These are phyloP conservation scores for Metopolophium dirhodum DNA, from an alignment of 1,140 invertebrate genomes.

Conservation along the genomic window DNA sequence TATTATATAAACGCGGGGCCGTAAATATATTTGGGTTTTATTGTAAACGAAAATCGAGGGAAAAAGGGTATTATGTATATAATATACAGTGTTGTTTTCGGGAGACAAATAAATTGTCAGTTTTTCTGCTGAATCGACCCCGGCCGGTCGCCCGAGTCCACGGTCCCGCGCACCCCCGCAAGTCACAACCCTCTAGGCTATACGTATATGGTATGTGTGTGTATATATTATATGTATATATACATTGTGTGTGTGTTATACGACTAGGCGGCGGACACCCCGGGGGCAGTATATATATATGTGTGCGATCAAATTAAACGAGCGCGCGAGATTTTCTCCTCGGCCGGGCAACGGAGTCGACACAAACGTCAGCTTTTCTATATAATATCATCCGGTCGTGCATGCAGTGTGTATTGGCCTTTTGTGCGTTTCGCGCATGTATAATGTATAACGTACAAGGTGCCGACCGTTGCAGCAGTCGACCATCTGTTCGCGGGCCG, in stretches of 20 bases:
- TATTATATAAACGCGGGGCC: not conserved
- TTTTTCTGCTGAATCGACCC: slow-evolving; percentile 26
- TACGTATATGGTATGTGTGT: not conserved
- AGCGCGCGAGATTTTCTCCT: slow-evolving; percentile 1
- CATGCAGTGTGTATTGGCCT: not conserved
- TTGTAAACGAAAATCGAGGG: slow-evolving; percentile 16
- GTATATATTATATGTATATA: not conserved
- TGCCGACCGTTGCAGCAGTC: slow-evolving; percentile 16
- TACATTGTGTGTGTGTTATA: not conserved
- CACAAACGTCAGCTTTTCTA: slow-evolving; percentile 40
- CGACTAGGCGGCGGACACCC: not conserved
- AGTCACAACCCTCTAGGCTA: not conserved
- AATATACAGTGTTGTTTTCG: not conserved
- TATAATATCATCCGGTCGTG: not conserved
- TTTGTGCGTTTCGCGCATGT: slow-evolving; percentile 8
- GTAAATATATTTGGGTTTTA: slow-evolving; percentile 14
- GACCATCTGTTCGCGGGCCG: slow-evolving; percentile 26
- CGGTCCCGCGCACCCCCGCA: not conserved
- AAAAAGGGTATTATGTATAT: not conserved
- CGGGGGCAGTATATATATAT: not conserved
- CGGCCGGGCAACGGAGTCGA: not conserved
- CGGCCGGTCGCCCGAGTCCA: not conserved
- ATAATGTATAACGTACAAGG: not conserved
- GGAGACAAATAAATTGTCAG: slow-evolving; percentile 43
- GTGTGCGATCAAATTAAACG: slow-evolving; percentile 28